Evolutionary conservation across 2,113 vertebrate species (phyloP).

Genomic region (Erinaceus europaeus): DNA sequence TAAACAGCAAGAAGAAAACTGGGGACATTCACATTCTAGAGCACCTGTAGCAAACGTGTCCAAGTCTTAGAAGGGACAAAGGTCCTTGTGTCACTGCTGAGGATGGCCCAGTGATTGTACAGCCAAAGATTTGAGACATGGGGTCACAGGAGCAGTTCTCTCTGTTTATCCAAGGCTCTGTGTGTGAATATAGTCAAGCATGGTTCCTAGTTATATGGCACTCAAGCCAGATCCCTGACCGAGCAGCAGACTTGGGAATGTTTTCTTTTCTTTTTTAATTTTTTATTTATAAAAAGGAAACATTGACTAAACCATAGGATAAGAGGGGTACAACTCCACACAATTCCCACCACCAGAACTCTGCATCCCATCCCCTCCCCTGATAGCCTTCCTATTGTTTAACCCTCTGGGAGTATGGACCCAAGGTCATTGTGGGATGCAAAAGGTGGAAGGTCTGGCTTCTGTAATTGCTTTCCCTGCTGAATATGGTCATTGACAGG

Average conservation of each 20-base stretch:
- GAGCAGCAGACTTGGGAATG: not conserved
- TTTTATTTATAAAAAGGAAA: no score
- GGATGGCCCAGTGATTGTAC: not conserved
- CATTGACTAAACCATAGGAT: no score
- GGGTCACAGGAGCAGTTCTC: not conserved
- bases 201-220: not conserved
- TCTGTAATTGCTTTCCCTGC: no score
- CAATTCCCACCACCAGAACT: no score
- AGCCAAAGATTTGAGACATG: not conserved
- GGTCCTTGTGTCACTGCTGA: not conserved
- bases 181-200: not conserved
- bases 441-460: no score
- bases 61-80: not conserved
- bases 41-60: not conserved
- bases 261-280: no score
- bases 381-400: no score
- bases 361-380: no score
- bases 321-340: no score
- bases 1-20: not conserved
- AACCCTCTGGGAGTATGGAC: no score
- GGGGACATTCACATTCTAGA: constrained; percentile 15
- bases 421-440: no score
- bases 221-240: not conserved
- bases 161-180: not conserved
- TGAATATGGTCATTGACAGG: no score